Evolutionary conservation across 2,797 vertebrate genomes (phyloP).

Genomic region (Fundulus diaphanus): DNA sequence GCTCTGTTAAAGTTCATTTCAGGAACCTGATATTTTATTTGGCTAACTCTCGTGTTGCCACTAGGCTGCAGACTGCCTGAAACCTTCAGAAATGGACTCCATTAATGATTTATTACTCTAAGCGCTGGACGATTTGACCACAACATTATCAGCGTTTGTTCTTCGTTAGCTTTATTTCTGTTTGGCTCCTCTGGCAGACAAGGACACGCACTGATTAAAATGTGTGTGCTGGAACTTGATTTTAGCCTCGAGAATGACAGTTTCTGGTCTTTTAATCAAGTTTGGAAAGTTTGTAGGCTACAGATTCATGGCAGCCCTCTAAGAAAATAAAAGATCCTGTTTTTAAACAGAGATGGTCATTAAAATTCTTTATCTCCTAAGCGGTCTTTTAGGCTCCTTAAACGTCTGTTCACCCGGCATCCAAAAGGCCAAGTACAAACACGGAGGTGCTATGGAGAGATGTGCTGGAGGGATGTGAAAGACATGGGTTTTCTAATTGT

Average conservation of each 20-base stretch:
- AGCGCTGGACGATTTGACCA: slow-evolving; percentile 40
- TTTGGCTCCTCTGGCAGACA: slow-evolving; percentile 13
- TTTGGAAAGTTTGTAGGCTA: slow-evolving; percentile 34
- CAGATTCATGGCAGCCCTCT: slow-evolving; percentile 62
- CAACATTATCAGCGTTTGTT: slow-evolving; percentile 42
- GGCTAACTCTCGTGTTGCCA: slow-evolving; percentile 60
- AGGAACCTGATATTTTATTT: slow-evolving; percentile 79
- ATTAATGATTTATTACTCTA: slow-evolving; percentile 60
- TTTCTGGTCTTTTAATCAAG: slow-evolving; percentile 38
- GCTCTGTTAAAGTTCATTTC: slow-evolving; percentile 77
- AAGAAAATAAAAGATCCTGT: slow-evolving; percentile 64
- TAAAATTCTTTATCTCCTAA: slow-evolving; percentile 80
- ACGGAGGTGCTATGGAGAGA: slow-evolving; percentile 47
- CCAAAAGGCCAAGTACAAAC: slow-evolving; percentile 72
- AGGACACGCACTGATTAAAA: slow-evolving; percentile 5
- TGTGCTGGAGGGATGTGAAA: slow-evolving; percentile 63
- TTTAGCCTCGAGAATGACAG: slow-evolving; percentile 35
- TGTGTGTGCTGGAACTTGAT: neutral
- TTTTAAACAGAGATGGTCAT: slow-evolving; percentile 69
- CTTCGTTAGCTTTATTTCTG: slow-evolving; percentile 23
- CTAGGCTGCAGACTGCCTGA: slow-evolving; percentile 58
- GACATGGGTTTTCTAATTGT: slow-evolving; percentile 63
- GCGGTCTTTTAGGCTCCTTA: slow-evolving; percentile 61
- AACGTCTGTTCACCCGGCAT: slow-evolving; percentile 39
- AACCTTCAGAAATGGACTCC: slow-evolving; percentile 58